Percentiles rank a stretch among this genome's conserved stretches.
These are phyloP conservation scores for Sphaerophoria taeniata DNA, from an alignment of 2,888 invertebrate species.

Conservation along the genomic window DNA sequence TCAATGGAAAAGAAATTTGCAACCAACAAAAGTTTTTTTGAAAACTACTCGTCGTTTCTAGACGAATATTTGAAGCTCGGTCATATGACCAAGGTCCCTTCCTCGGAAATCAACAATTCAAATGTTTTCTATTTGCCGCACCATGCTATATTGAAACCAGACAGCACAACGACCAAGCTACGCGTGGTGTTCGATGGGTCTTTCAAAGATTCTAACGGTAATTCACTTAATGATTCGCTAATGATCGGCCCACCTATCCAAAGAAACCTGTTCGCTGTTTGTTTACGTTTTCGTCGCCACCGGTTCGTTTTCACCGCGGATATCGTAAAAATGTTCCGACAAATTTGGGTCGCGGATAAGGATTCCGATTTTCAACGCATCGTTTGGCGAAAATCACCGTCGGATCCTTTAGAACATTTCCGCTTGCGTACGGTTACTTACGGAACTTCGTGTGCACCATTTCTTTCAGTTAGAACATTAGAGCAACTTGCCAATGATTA, in stretches of 20 bases:
- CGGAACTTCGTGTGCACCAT: conserved; percentile 20
- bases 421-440: conserved; percentile 8
- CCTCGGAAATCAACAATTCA: conserved; percentile 5
- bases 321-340: conserved; percentile 34
- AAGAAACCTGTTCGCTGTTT: conserved; percentile 23
- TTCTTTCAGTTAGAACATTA: no score
- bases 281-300: neutral
- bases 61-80: conserved; percentile 34
- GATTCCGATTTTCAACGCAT: neutral
- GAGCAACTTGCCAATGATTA: no score
- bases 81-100: conserved; percentile 13
- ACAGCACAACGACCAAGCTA: conserved; percentile 4
- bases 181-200: conserved; percentile 27
- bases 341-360: conserved; percentile 32
- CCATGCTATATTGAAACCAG: conserved; percentile 6
- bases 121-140: conserved; percentile 43
- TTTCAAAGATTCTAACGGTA: no score
- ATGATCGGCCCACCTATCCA: conserved; percentile 38
- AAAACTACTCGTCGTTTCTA: conserved; percentile 17
- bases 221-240: conserved; percentile 2
- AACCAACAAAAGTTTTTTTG: neutral
- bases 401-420: conserved; percentile 17
- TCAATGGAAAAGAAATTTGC: conserved; percentile 32
- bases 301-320: conserved; percentile 22
- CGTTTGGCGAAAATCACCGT: conserved; percentile 18